Evolutionary conservation across 2,113 vertebrate species (phyloP).

Genomic region (Eonycteris spelaea): DNA sequence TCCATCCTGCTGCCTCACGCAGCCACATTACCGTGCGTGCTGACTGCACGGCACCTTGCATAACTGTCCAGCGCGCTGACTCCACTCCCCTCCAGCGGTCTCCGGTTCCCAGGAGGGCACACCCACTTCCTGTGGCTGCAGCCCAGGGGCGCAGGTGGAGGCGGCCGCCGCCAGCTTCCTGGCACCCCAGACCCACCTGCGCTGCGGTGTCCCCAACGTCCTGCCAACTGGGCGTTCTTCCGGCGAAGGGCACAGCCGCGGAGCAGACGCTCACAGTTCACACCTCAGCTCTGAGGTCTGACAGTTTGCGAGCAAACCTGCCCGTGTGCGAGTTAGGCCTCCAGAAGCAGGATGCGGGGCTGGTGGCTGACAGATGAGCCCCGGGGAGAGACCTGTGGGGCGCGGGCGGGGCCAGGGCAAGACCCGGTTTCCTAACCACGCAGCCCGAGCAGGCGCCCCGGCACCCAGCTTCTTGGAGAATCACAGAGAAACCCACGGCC

Average conservation of each 20-base stretch:
- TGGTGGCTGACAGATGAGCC: neutral
- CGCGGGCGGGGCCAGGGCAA: fast-evolving
- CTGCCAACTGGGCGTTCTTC: neutral
- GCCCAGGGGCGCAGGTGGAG: fast-evolving
- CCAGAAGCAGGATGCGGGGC: no score
- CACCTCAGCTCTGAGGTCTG: neutral
- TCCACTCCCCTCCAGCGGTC: fast-evolving
- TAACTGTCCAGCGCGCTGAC: neutral
- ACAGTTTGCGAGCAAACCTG: no score
- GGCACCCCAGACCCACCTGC: neutral
- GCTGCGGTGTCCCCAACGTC: fast-evolving
- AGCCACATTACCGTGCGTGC: fast-evolving
- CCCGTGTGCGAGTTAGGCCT: neutral
- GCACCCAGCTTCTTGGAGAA: neutral
- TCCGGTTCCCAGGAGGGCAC: neutral
- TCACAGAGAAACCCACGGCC: neutral
- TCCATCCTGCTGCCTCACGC: fast-evolving
- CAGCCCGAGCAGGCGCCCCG: neutral
- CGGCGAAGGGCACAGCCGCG: fast-evolving
- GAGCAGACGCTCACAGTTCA: neutral
- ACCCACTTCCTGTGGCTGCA: fast-evolving
- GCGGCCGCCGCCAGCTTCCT: neutral
- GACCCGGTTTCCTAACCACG: neutral
- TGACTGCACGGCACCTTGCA: fast-evolving
- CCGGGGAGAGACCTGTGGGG: neutral